Base-by-base conservation (phyloP, 1,140 invertebrate genomes). In the Tetramorium parvispinum region DNA sequence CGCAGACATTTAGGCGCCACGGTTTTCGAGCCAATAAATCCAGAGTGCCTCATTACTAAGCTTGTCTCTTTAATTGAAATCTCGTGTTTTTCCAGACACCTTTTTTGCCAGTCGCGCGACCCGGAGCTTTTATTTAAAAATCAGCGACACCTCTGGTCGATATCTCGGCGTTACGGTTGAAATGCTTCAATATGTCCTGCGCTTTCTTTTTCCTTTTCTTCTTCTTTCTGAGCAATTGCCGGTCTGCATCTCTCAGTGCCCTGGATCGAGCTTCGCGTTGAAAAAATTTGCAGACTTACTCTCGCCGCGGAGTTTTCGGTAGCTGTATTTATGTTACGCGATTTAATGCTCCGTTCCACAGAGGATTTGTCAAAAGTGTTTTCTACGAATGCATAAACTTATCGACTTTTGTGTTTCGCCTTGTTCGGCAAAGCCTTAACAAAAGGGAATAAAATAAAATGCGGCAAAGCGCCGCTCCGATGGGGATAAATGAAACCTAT, bases 11-110 rank as follows among this genome's bases (percentile, higher is more conserved):
- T 78, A 85, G 92, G 92, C 91, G 92, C 92, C 91, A 89, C 57
- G 68, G 79, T 85, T 90, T 87, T 66, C 66, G 86, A 85, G 87
- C 91, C 92, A 92, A 94, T 95, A 94, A 95, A 94, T 94, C 91
- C 91, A 90, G 87, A 88, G 88, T 85, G 89, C 90, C 93, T 94
- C 94, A 94, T 94, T 95, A 94, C 91, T 94, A 94, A 94, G 89
- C 94, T 91, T 94, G 93, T 95, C 93, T 92, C 93, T 95, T 94
- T 95, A 95, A 95, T 95, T 95, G 94, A 95, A 95, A 94, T 95
- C 92, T 93, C 93, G 93, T 95, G 94, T 95, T 94, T 95, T 95
- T 94, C 89, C 91, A 90, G 93, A 94, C 93, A 83, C 53, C 82
- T 90, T 89, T 89, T 87, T 89, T 82, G 68, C 78, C 53, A 65